Percentiles rank a stretch among this genome's conserved stretches.
Conservation (phyloP, 2,888 invertebrate genomes). For the Tipula unca region DNA sequence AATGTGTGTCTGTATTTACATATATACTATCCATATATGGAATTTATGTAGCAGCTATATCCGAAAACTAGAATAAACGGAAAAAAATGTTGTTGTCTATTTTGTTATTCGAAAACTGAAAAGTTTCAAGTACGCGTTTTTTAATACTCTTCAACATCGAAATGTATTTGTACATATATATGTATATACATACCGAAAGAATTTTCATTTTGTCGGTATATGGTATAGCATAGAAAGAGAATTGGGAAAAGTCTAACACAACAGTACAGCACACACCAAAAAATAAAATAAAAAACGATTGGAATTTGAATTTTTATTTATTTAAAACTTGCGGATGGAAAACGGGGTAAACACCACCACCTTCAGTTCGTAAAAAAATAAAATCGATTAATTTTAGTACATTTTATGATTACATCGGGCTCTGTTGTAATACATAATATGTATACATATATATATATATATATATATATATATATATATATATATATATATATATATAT, state of each 20-base stretch:
- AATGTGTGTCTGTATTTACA: too few species aligned
- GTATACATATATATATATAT: too few species aligned
- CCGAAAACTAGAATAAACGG: not conserved
- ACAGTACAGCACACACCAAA: not conserved
- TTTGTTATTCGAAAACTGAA: not conserved
- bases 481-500: too few species aligned
- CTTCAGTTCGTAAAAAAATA: not conserved
- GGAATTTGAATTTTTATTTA: not conserved
- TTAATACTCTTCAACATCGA: not conserved
- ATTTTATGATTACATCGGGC: not conserved
- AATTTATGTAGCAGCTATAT: not conserved
- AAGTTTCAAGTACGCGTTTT: conserved; percentile 14
- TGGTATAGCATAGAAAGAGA: not conserved
- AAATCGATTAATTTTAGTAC: not conserved
- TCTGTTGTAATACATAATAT: not conserved
- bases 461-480: too few species aligned
- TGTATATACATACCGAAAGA: not conserved
- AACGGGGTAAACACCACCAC: not conserved
- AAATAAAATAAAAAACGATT: not conserved
- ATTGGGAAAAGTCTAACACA: not conserved
- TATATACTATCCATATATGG: too few species aligned
- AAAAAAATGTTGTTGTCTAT: not conserved
- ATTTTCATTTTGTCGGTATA: not conserved
- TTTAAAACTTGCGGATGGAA: not conserved
- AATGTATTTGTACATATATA: not conserved